These are phyloP conservation scores for Gadopsis bispinosus DNA, from an alignment of 2,797 vertebrate species.

Conservation along the genomic window DNA sequence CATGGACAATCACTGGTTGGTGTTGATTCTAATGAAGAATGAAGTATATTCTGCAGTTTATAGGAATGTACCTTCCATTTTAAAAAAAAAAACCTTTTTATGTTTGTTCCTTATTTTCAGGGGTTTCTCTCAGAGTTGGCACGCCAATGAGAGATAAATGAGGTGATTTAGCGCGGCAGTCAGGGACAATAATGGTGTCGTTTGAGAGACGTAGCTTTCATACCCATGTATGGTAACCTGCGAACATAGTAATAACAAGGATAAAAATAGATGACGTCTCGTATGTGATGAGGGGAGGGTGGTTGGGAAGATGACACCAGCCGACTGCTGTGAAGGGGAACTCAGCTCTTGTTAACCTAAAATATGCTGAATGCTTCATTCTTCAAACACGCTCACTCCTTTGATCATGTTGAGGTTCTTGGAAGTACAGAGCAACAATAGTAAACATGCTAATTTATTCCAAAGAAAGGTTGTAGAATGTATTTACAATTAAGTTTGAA, in stretches of 20 bases:
- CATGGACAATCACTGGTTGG: not conserved
- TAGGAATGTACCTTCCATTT: conserved; percentile 2
- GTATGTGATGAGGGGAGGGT: conserved; percentile 56
- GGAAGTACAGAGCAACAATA: conserved; percentile 74
- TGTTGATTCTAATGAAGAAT: conserved; percentile 3
- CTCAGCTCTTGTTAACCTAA: conserved; percentile 80
- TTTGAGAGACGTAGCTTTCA: conserved; percentile 49
- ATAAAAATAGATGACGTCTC: conserved; percentile 66
- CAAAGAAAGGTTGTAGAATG: conserved; percentile 76
- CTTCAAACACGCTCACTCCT: conserved; percentile 82
- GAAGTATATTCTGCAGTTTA: conserved; percentile 34
- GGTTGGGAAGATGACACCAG: conserved; percentile 51
- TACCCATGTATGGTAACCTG: conserved; percentile 55
- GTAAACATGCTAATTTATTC: conserved; percentile 84
- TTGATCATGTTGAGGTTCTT: conserved; percentile 80
- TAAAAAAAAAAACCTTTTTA: conserved; percentile 8
- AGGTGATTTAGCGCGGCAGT: conserved; percentile 74
- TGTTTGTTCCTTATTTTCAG: conserved; percentile 37
- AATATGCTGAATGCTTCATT: conserved; percentile 83
- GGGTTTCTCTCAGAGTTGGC: conserved; percentile 45
- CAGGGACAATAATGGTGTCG: conserved; percentile 63
- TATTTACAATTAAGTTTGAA: conserved; percentile 80
- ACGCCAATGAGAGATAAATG: conserved; percentile 69
- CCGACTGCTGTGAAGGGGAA: conserved; percentile 63
- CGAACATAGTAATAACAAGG: conserved; percentile 57